Conservation (phyloP, 2,888 invertebrate genomes). For the Nephrocerus scutellatus region DNA sequence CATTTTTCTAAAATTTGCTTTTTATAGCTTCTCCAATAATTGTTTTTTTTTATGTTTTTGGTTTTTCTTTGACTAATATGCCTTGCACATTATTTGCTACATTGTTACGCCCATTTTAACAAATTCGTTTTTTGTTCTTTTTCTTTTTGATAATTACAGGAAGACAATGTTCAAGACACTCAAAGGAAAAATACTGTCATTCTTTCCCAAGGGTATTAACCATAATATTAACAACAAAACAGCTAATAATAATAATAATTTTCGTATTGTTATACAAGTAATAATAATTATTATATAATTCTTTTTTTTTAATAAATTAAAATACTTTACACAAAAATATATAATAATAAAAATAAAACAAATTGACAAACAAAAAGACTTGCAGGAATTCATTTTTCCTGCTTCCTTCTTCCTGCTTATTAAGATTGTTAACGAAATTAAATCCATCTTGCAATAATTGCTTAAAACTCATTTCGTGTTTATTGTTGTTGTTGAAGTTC, state of each 20-base stretch:
- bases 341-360: constrained; percentile 35
- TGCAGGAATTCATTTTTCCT: not conserved
- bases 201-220: constrained; percentile 45
- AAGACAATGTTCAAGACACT: constrained; percentile 45
- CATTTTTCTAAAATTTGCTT: too few relatives aligned
- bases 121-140: constrained; percentile 10
- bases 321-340: constrained; percentile 25
- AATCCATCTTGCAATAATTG: too few relatives aligned
- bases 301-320: constrained; percentile 23
- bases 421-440: too few relatives aligned
- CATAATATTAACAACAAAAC: too few relatives aligned
- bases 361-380: constrained; percentile 17
- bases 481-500: too few relatives aligned
- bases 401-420: not conserved
- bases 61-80: not conserved
- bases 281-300: constrained; percentile 24
- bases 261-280: constrained; percentile 21
- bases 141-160: constrained; percentile 22
- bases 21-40: not conserved
- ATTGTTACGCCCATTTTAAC: constrained; percentile 6
- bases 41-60: constrained; percentile 1
- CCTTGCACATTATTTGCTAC: not conserved
- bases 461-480: too few relatives aligned
- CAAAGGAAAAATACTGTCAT: constrained; percentile 45
- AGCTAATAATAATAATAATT: too few relatives aligned